phyloP scores from a whole-genome alignment of 2,797 vertebrate genomes.

The Diplodus puntazzo region DNA sequence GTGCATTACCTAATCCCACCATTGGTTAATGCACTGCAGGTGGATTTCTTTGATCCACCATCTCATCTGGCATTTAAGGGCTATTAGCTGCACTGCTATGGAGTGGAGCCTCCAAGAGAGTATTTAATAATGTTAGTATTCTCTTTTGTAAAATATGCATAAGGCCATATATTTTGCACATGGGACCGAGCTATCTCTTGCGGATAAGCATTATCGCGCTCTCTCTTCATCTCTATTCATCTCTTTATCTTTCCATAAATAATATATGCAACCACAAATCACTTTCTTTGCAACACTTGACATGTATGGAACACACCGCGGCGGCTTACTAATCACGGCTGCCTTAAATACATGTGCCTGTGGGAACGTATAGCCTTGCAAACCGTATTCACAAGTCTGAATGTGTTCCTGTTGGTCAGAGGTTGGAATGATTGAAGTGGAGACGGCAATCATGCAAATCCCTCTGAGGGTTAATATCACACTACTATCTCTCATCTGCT shows the following conservation, averaged over 20 bases:
- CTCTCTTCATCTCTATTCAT: conserved; percentile 58
- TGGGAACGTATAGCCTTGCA: not conserved
- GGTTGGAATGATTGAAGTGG: conserved; percentile 27
- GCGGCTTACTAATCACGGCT: conserved; percentile 42
- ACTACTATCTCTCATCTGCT: not conserved
- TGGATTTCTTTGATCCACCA: conserved; percentile 74
- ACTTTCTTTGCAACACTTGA: conserved; percentile 50
- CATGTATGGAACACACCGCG: conserved; percentile 14
- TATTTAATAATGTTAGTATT: conserved; percentile 55
- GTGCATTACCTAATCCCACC: conserved; percentile 64
- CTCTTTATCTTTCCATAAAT: conserved; percentile 62
- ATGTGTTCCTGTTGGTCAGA: not conserved
- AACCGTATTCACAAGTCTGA: not conserved
- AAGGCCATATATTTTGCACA: conserved; percentile 51
- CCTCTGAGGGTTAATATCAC: not conserved
- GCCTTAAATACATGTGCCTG: conserved; percentile 8
- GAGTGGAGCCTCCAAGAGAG: conserved; percentile 27
- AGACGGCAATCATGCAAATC: conserved; percentile 39
- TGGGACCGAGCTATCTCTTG: conserved; percentile 42
- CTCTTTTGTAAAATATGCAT: conserved; percentile 72
- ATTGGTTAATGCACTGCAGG: conserved; percentile 59
- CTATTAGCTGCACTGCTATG: conserved; percentile 36
- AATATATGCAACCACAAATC: conserved; percentile 59
- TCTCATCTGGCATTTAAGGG: conserved; percentile 68
- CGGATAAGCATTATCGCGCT: conserved; percentile 44